Evolutionary conservation across 2,797 vertebrate genomes (phyloP).

Genomic region (Rhinatrema bivittatum): DNA sequence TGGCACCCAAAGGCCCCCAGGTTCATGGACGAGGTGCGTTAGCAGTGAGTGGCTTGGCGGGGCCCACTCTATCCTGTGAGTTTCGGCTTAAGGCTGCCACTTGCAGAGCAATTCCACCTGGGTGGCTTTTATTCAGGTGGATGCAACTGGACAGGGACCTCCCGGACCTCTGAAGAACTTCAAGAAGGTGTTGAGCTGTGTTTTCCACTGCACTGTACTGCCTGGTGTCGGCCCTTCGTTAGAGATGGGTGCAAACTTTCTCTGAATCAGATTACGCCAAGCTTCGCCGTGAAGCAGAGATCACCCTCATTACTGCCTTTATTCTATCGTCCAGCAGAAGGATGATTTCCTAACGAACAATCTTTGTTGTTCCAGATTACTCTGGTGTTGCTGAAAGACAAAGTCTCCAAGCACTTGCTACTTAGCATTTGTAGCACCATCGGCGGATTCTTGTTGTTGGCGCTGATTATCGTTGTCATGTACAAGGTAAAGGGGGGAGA

Average conservation of each 20-base stretch:
- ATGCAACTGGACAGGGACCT: not conserved
- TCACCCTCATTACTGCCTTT: too few species aligned
- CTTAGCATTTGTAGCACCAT: conserved; percentile 46
- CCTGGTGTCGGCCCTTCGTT: too few species aligned
- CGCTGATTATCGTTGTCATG: conserved; percentile 46
- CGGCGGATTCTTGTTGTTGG: conserved; percentile 52
- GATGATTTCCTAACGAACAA: not conserved
- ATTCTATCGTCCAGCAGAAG: too few species aligned
- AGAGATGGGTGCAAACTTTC: too few species aligned
- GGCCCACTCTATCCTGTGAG: too few species aligned
- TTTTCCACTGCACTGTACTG: too few species aligned
- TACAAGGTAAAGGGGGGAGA: conserved; percentile 60
- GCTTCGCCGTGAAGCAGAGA: too few species aligned
- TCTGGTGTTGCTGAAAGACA: conserved; percentile 38
- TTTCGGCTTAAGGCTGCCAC: too few species aligned
- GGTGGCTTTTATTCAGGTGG: not conserved
- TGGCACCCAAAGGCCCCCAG: conserved; percentile 7
- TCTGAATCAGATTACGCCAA: too few species aligned
- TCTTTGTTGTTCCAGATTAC: conserved; percentile 37
- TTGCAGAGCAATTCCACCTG: not conserved
- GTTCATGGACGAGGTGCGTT: not conserved
- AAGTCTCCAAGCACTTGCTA: conserved; percentile 1
- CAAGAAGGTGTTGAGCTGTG: too few species aligned
- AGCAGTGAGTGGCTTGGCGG: too few species aligned
- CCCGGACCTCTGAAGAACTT: not conserved